Evolutionary conservation across 2,113 vertebrate genomes (phyloP).

Genomic region (Gasterosteus aculeatus): DNA sequence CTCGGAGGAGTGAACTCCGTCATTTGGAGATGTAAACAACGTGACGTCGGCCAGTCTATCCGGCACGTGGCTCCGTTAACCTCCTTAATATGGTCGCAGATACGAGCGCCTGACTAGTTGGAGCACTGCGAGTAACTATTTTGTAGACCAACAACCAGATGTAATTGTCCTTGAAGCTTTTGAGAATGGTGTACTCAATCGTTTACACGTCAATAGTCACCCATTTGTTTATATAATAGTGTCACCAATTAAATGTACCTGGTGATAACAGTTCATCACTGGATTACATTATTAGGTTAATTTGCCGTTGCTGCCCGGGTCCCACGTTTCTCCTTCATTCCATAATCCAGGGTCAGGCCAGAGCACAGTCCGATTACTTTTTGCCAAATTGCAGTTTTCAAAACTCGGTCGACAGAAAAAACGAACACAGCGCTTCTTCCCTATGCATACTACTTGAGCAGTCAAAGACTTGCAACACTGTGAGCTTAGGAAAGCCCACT

Average conservation of each 20-base stretch:
- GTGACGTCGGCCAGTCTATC: conserved; percentile 66
- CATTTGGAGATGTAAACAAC: conserved; percentile 77
- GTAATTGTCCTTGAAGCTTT: conserved; percentile 6
- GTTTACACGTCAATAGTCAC: conserved; percentile 12
- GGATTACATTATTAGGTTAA: not conserved
- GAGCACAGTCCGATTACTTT: not conserved
- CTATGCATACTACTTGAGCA: conserved; percentile 12
- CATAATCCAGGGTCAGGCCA: not conserved
- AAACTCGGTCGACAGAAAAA: not conserved
- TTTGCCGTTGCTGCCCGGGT: conserved; percentile 1
- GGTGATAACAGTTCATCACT: not conserved
- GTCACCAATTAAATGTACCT: not conserved
- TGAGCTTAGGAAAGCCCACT: conserved; percentile 30
- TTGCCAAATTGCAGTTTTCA: not conserved
- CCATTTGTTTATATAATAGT: not conserved
- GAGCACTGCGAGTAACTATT: not conserved
- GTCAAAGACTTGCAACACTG: conserved; percentile 30
- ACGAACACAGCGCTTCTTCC: not conserved
- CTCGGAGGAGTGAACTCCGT: conserved; percentile 24
- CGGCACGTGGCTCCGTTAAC: conserved; percentile 61
- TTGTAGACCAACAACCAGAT: conserved; percentile 1
- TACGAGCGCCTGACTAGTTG: not conserved
- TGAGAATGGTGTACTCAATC: conserved; percentile 12
- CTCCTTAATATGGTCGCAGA: conserved; percentile 17
- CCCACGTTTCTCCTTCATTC: not conserved